Evolutionary conservation across 2,888 invertebrate species (phyloP), one percentile per base, ranked within the genome.

Genomic region (Andrena chrysosceles): DNA sequence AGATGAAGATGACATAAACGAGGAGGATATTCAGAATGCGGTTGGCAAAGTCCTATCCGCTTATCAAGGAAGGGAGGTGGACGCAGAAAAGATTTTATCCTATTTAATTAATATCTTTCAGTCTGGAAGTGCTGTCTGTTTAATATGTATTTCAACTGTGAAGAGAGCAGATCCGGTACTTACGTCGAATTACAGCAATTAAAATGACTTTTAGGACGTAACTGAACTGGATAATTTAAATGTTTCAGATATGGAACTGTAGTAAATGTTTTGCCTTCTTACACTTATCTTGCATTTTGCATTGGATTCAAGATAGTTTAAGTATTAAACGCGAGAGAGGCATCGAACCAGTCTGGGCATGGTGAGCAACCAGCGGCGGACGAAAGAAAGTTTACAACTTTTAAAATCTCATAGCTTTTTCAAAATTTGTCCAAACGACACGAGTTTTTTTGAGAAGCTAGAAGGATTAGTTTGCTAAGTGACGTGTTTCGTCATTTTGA

Each of bases 231-330:
- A 35, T 6, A 3, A 42, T 35, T n/a, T 63, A 66, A 68, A 74
- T 74, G 29, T 85, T 87, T 31, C 89, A 97, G 95, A 97, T 99
- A 83, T 99, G 99, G 99, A 97, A 96, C 59, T 99, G 99, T 91
- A 94, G 94, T 7, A 96, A 96, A 78, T 99, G 99, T 92, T 97
- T 95, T 92, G 97, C 97, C 64, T 97, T 97, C 91, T 97, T 99
- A 91, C 99, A 99, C 94, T 94, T 99, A 49, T 95, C 95, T 63
- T 99, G 99, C 92, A 97, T 98, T 84, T 98, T 98, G 93, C 96
- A 97, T 91, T 99, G 99, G 99, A 97, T 98, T 0, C 97, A 97
- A 89, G 98, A 99, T 92, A 98, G 97, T 88, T 95, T 98, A 70
- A 96, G 95, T 78, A 96, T 97, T 86, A 96, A 97, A 90, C 96